Conservation (phyloP, 2,113 vertebrate genomes). For the Toxostoma redivivum region DNA sequence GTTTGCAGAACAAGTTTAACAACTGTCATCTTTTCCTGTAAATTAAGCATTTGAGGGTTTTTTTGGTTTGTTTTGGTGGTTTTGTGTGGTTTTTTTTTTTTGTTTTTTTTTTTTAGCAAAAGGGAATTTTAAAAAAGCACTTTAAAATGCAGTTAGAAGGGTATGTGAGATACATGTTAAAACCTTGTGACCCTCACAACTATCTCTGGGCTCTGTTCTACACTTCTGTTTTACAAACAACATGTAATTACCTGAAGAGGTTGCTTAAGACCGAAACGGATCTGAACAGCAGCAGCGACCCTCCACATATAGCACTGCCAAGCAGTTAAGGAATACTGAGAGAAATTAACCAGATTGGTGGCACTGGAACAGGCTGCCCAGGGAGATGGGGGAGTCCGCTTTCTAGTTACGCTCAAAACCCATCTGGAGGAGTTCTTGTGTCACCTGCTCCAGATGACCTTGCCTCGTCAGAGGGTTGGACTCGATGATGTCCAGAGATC, state of each 20-base stretch:
- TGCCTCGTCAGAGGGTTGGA: background rate
- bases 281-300: background rate
- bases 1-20: background rate
- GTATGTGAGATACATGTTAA: fast-evolving
- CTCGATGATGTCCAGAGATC: background rate
- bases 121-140: background rate
- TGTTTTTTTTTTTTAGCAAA: background rate
- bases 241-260: background rate
- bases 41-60: background rate
- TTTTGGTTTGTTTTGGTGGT: too few species aligned
- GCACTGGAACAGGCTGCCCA: background rate
- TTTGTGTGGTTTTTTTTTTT: too few species aligned
- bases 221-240: background rate
- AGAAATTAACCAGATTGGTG: background rate
- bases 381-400: too few species aligned
- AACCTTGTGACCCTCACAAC: fast-evolving
- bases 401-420: too few species aligned
- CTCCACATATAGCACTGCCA: fast-evolving
- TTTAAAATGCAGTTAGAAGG: background rate
- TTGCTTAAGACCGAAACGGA: fast-evolving
- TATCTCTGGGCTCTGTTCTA: background rate
- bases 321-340: background rate
- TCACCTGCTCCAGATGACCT: background rate
- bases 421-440: background rate
- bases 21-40: background rate